Conservation (phyloP, 2,797 vertebrate species). For the Pseudomugil gertrudae region DNA sequence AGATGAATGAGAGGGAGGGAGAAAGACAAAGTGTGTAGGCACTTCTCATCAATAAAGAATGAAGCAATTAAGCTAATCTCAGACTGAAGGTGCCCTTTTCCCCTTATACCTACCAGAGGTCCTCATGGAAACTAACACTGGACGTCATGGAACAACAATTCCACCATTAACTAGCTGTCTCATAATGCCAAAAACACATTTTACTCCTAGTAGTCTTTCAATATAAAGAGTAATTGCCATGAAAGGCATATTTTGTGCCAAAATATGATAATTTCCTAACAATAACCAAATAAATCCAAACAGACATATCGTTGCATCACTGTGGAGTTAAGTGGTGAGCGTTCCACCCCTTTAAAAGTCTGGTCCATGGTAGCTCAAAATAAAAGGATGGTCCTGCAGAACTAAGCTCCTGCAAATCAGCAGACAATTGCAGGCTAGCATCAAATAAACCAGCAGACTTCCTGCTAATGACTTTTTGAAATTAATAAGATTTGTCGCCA, state of each 20-base stretch:
- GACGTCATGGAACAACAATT: conserved; percentile 35
- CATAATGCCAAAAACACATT: not conserved
- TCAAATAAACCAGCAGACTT: too few species aligned
- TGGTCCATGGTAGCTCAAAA: too few species aligned
- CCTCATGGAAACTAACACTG: conserved; percentile 52
- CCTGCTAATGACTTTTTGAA: too few species aligned
- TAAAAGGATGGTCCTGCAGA: too few species aligned
- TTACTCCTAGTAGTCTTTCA: not conserved
- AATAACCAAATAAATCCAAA: not conserved
- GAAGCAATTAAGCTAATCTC: conserved; percentile 77
- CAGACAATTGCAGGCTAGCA: too few species aligned
- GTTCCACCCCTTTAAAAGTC: too few species aligned
- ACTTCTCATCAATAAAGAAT: conserved; percentile 79
- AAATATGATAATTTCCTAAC: not conserved
- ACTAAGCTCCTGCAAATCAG: too few species aligned
- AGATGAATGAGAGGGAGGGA: conserved; percentile 44
- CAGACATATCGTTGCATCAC: too few species aligned
- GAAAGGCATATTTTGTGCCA: not conserved
- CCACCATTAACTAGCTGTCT: conserved; percentile 9
- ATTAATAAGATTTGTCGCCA: too few species aligned
- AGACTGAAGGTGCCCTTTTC: conserved; percentile 73
- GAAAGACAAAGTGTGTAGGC: conserved; percentile 33
- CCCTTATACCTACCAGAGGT: conserved; percentile 48
- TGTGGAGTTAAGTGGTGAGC: too few species aligned
- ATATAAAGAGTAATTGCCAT: not conserved